Percentiles rank a stretch among this genome's conserved stretches.
Conservation (phyloP, 2,888 invertebrate genomes). For the Lacanobia oleracea region DNA sequence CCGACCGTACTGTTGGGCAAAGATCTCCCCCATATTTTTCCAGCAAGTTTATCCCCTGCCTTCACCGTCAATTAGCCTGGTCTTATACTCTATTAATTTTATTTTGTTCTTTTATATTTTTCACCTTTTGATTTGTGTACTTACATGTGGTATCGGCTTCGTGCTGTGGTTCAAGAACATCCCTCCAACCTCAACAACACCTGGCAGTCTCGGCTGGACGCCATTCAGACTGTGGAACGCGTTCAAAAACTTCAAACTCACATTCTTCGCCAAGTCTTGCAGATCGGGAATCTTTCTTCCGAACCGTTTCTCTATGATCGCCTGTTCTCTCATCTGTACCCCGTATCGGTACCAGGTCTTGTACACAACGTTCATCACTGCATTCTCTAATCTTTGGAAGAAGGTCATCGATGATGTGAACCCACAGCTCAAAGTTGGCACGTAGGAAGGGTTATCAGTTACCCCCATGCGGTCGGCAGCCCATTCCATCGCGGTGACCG, state of each 20-base stretch:
- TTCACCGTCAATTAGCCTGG: too few species aligned
- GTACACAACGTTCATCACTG: constrained; percentile 74
- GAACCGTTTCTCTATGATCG: constrained; percentile 83
- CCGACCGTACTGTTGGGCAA: too few species aligned
- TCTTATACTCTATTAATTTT: neutral
- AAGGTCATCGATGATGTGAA: constrained; percentile 88
- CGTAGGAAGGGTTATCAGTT: constrained; percentile 74
- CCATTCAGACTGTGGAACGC: constrained; percentile 91
- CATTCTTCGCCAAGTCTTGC: constrained; percentile 85
- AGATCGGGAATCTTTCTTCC: constrained; percentile 88
- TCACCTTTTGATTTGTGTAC: constrained; percentile 49
- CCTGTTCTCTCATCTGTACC: constrained; percentile 79
- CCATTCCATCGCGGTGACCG: constrained; percentile 22
- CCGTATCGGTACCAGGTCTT: constrained; percentile 79
- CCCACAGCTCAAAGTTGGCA: constrained; percentile 88
- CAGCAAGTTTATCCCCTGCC: too few species aligned
- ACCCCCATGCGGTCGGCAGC: constrained; percentile 23
- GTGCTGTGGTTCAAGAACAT: constrained; percentile 85
- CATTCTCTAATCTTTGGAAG: constrained; percentile 85
- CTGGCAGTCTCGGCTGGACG: constrained; percentile 88
- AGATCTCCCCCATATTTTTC: too few species aligned
- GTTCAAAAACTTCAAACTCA: constrained; percentile 90
- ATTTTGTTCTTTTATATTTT: too few species aligned
- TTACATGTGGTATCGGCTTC: constrained; percentile 85
- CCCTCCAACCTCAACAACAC: constrained; percentile 92